Evolutionary conservation across 2,888 invertebrate genomes (phyloP), one percentile per base, ranked within the genome.

Genomic region (Ectropis crepuscularia): DNA sequence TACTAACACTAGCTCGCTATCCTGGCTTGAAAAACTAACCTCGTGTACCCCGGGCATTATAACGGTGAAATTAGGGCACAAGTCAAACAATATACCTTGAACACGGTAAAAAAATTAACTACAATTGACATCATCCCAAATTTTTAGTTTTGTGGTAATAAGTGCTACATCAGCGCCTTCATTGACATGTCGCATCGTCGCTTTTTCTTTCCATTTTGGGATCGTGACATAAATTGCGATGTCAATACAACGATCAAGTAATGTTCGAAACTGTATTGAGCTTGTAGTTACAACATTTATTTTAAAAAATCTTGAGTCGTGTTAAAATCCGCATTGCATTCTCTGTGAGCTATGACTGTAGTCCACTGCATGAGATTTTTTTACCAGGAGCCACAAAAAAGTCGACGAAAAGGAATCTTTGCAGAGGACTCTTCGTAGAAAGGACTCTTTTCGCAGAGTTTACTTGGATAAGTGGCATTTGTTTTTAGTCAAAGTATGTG

Each of bases 311-410:
- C 54, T 12, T 45, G 59, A 63, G 63, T 61, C 55, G 48, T 62
- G 57, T 63, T 54, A 53, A 59, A 61, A 65, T 65, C 61, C 57
- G 65, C 57, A 68, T 65, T 61, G 61, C 62, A 49, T n/a, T 37
- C 5, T 16, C 42, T 6, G 0, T 47, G 46, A n/a, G 28, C 4
- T 28, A 4, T 9, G 57, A 0, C 45, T 48, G 62, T 46, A 10
- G 45, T 51, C 59, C 47, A 64, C 16, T 42, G 50, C 7, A 41
- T 36, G 55, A 45, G n/a, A 47, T 8, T 11, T 6, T 49, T 8
- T 49, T 43, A 36, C 11, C 16, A 28, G 16, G 16, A 28, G 16
- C 16, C 16, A 28, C 16, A 1, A 28, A 28, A 28, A 28, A 28
- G 16, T 28, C 16, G 16, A 28, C 4, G 16, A 4, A 28, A 2